Evolutionary conservation across 2,797 vertebrate genomes (phyloP).

Genomic region (Pseudotriccus pelzelni): DNA sequence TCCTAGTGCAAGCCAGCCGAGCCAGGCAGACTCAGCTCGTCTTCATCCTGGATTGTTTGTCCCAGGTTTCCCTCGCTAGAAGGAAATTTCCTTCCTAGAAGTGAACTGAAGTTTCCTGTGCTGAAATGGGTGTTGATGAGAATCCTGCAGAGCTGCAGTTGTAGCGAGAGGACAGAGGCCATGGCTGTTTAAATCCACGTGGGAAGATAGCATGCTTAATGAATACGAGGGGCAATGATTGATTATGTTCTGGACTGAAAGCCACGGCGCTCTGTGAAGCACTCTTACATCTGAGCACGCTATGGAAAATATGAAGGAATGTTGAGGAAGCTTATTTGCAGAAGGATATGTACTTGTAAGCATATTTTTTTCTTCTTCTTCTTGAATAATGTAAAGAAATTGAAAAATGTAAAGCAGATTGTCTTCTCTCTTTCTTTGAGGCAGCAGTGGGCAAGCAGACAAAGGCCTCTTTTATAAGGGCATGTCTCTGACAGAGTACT

Average conservation of each 20-base stretch:
- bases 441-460: slow-evolving; percentile 24
- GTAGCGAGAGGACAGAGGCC: not conserved
- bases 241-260: slow-evolving; percentile 44
- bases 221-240: slow-evolving; percentile 57
- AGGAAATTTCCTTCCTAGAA: slow-evolving; percentile 10
- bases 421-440: not conserved
- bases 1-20: slow-evolving; percentile 28
- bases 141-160: not conserved
- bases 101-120: not conserved
- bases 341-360: slow-evolving; percentile 84
- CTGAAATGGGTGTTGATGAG: not conserved
- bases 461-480: slow-evolving; percentile 44
- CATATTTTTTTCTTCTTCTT: not conserved
- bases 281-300: slow-evolving; percentile 40
- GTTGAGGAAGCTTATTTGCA: slow-evolving; percentile 86
- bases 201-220: slow-evolving; percentile 60
- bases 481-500: not conserved
- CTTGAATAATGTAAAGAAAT: not conserved
- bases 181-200: slow-evolving; percentile 47
- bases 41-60: not conserved
- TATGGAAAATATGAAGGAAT: slow-evolving; percentile 76
- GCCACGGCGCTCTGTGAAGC: slow-evolving; percentile 26
- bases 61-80: not conserved
- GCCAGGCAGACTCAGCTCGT: not conserved
- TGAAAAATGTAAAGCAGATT: not conserved